Base-by-base conservation (phyloP, 2,797 vertebrate genomes). In the Gallinago nigripennis region DNA sequence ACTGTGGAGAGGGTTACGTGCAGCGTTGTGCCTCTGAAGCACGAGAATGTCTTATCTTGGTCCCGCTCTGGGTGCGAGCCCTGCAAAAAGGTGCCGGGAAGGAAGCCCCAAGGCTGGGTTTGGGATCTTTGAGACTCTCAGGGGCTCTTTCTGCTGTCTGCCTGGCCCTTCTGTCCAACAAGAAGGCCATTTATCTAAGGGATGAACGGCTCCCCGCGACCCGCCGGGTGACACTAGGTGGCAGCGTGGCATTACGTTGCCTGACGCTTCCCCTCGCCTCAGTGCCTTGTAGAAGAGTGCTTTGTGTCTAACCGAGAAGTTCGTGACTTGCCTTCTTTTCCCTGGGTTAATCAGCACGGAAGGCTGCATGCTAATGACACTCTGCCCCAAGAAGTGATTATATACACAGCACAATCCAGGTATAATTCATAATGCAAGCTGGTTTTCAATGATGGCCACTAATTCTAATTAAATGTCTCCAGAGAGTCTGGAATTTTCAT, bases 211-310 rank as follows among this genome's bases (percentile, higher is more conserved):
- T 70, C 20, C 25, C 35, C 10, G 66, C 63, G 20, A 11, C 8
- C 46, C 7, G 12, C 63, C 2, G 2, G 7, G 28, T 54, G 81
- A 80, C 96, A 73, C 78, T 88, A 96, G 96, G 87, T 92, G 96
- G 96, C 94, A 94, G 92, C 85, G 54, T 65, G 86, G 94, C 73
- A 83, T 63, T 64, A 11, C 21, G 11, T 35, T 90, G 51, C 39
- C 33, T 3, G 23, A 20, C 4, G 70, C 65, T 90, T 33, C 37
- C 24, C 18, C 6, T 78, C 21, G 45, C 48, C 16, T 28, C 30
- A 2, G 51, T 14, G 8, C 27, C 64, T 15, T 16, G 17, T 1
- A 5, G 30, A 12, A 1, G 21, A 21, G 30, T 5, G 39, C 27
- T 72, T 33, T 3, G 1, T 10, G 18, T 35, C 27, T 11, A 39